Evolutionary conservation across 2,113 vertebrate genomes (phyloP).

Genomic region (Gila orcuttii): DNA sequence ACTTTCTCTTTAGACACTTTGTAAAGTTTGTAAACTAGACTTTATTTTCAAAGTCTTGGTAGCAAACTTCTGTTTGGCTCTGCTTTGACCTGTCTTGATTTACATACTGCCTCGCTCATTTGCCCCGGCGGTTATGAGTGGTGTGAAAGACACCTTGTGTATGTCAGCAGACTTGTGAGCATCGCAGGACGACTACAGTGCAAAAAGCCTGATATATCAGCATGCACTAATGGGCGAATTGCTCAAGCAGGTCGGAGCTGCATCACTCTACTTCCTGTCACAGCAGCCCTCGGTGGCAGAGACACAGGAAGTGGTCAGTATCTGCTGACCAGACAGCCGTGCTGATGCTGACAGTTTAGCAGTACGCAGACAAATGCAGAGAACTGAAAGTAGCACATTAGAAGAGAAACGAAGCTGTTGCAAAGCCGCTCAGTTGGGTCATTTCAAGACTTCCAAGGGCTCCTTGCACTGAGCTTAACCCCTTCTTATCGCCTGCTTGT

Average conservation of each 20-base stretch:
- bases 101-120: conserved; percentile 1
- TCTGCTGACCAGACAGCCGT: conserved; percentile 65
- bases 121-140: neutral
- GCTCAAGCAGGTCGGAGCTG: conserved; percentile 41
- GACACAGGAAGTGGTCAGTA: conserved; percentile 78
- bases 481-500: too few relatives aligned
- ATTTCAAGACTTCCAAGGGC: conserved; percentile 4
- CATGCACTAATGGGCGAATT: conserved; percentile 21
- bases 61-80: conserved; percentile 7
- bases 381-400: conserved; percentile 71
- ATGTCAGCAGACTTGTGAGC: conserved; percentile 15
- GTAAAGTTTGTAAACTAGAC: neutral
- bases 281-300: conserved; percentile 46
- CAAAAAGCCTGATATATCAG: conserved; percentile 21
- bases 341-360: conserved; percentile 48
- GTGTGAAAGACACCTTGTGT: conserved; percentile 40
- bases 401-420: conserved; percentile 14
- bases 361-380: conserved; percentile 15
- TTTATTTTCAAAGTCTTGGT: neutral
- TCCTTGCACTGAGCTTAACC: too few relatives aligned
- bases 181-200: conserved; percentile 10
- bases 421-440: conserved; percentile 35
- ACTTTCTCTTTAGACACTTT: neutral
- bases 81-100: neutral
- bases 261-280: conserved; percentile 49